Conservation (phyloP, 2,113 vertebrate genomes). For the Ceyx margarethae region DNA sequence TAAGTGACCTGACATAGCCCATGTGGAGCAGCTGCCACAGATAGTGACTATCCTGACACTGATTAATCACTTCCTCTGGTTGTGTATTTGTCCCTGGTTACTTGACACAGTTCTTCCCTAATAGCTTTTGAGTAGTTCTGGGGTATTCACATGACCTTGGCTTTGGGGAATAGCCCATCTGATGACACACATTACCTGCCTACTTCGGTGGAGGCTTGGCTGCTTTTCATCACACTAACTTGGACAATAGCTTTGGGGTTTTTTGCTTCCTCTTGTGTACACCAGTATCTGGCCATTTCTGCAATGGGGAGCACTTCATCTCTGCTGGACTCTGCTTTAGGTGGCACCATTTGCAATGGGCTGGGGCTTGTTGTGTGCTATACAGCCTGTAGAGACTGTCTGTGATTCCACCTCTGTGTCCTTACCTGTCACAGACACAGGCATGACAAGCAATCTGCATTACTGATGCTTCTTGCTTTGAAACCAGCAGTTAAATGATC, state of each 20-base stretch:
- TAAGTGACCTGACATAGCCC: slow-evolving; percentile 41
- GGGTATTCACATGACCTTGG: slow-evolving; percentile 2
- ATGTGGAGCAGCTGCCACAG: slow-evolving; percentile 59
- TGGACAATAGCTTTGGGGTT: background rate
- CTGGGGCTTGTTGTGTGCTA: background rate
- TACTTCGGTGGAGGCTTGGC: background rate
- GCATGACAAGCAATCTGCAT: background rate
- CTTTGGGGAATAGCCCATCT: slow-evolving; percentile 37
- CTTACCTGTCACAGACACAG: background rate
- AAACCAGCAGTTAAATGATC: background rate
- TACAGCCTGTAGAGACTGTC: background rate
- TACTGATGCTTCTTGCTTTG: background rate
- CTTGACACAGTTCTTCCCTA: slow-evolving; percentile 63
- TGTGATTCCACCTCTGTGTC: background rate
- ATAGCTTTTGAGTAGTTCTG: slow-evolving; percentile 57
- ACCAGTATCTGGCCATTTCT: background rate
- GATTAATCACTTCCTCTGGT: slow-evolving; percentile 57
- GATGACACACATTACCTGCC: background rate
- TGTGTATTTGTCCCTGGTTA: slow-evolving; percentile 43
- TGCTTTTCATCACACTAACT: background rate
- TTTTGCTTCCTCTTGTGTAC: background rate
- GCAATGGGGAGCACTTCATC: background rate
- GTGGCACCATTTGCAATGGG: background rate
- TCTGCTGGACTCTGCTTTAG: background rate
- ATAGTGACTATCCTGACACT: slow-evolving; percentile 55